Base-by-base conservation (phyloP, 2,797 vertebrate species). In the Gymnoscopelus microlampas region DNA sequence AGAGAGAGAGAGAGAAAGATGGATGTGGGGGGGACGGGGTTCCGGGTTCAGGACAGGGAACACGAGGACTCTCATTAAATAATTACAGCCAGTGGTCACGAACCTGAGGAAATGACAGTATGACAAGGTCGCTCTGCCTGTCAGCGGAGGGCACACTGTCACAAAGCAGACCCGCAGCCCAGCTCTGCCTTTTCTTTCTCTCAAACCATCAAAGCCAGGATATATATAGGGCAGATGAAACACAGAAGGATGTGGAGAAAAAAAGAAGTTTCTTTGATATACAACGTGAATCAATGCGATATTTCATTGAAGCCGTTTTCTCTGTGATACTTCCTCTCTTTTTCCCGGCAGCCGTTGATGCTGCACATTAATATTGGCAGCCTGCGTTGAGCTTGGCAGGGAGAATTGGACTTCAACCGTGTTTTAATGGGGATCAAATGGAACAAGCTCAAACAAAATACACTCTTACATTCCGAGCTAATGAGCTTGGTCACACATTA, bases 381-480 rank as follows among this genome's bases (percentile, higher is more conserved):
- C 48, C 58, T 4, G 26, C 24, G 53, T 19, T 60, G 69, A 39
- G 66, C 56, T 35, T 3, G 66, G 66, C 71, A 73, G 70, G 70
- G 66, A 23, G 76, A 66, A 75, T 81, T 71, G 80, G 68, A 63
- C 63, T 74, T 68, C 26, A 84, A 58, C 82, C 64, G 59, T 14
- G 0, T 71, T 88, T 85, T 87, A 84, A 87, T 79, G 81, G 82
- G 75, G 75, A 85, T 85, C 72, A 83, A 83, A 82, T 81, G 73
- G 74, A 85, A 84, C 81, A 35, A 67, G 73, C 71, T 77, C 69
- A 84, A 68, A 77, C 79, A 87, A 85, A 83, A 88, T 76, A 87
- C 78, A 87, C 39, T 44, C 39, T 80, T 85, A 85, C 68, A 64
- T 60, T 70, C n/a, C 2, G 58, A 77, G 78, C 80, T 90, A 87